phyloP scores from a whole-genome alignment of 1,140 invertebrate genomes.

The Hyles euphorbiae region DNA sequence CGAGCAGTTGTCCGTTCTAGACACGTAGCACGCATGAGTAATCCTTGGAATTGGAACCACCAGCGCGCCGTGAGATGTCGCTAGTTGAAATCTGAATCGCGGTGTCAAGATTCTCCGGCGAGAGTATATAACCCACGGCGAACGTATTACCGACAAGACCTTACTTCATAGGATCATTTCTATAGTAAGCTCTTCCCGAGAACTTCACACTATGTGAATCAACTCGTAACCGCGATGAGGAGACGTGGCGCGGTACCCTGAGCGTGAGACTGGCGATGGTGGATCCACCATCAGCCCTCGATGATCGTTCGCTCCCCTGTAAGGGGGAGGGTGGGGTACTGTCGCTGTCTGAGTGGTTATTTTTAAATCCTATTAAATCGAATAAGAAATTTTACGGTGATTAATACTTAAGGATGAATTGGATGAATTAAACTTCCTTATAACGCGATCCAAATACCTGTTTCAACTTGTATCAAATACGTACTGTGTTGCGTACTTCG shows the following conservation, averaged over 20 bases:
- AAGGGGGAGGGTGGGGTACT: conserved; percentile 14
- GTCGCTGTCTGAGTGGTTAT: conserved; percentile 30
- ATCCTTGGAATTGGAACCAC: background rate
- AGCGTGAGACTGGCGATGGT: conserved; percentile 34
- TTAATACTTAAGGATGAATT: too few species aligned
- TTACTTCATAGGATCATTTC: conserved; percentile 44
- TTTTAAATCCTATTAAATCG: conserved; percentile 21
- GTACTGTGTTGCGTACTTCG: too few species aligned
- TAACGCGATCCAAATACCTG: too few species aligned
- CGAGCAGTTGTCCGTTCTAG: too few species aligned
- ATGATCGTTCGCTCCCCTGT: conserved; percentile 33
- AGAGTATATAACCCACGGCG: background rate
- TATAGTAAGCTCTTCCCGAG: conserved; percentile 34
- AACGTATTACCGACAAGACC: conserved; percentile 14
- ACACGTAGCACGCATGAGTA: too few species aligned
- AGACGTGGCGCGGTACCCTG: conserved; percentile 31
- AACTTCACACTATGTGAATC: conserved; percentile 28
- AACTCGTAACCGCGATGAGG: conserved; percentile 26
- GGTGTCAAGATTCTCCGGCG: conserved; percentile 21
- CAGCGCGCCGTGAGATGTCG: conserved; percentile 12
- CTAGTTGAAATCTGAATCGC: conserved; percentile 16
- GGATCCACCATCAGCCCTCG: conserved; percentile 27
- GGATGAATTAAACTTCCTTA: too few species aligned
- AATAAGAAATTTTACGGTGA: too few species aligned
- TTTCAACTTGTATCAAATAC: too few species aligned